A percentile compares a stretch with the other conserved stretches of the same genome.
phyloP scores from a whole-genome alignment of 2,888 invertebrate genomes.

The Quadroppia sp. region DNA sequence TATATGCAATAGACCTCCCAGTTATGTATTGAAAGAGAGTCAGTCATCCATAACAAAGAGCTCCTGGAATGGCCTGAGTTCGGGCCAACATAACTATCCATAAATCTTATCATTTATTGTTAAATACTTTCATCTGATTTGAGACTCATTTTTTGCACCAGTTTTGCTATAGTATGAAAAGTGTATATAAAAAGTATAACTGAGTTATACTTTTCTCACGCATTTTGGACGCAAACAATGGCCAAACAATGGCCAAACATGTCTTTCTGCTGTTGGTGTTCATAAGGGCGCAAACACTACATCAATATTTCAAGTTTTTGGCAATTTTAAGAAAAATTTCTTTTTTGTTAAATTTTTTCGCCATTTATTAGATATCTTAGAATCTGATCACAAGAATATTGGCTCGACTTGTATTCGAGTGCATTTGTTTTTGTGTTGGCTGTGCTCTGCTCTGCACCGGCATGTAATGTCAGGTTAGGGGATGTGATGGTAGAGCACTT shows the following conservation, averaged over 20 bases:
- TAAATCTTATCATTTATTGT: constrained; percentile 16
- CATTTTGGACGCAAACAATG: too few relatives aligned
- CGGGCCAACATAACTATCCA: constrained; percentile 1
- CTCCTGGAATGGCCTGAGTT: background rate
- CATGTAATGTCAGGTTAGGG: constrained; percentile 4
- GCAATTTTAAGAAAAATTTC: background rate
- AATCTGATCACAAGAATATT: too few relatives aligned
- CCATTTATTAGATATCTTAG: background rate
- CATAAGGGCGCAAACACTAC: constrained; percentile 23
- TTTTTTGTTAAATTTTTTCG: background rate
- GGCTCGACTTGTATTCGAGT: too few relatives aligned
- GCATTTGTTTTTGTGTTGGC: constrained; percentile 1
- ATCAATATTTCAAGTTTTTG: constrained; percentile 9
- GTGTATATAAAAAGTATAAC: constrained; percentile 6
- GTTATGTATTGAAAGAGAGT: constrained; percentile 23
- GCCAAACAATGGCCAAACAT: constrained; percentile 12
- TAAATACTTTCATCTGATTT: constrained; percentile 17
- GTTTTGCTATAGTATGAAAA: background rate
- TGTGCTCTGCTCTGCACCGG: too few relatives aligned
- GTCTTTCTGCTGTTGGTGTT: constrained; percentile 13
- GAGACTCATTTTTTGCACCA: background rate
- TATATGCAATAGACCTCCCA: constrained; percentile 27
- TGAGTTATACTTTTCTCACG: constrained; percentile 14
- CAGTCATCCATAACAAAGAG: constrained; percentile 23
- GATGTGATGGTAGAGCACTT: constrained; percentile 26